Base-by-base conservation (phyloP, 2,113 vertebrate species). In the Capra hircus region DNA sequence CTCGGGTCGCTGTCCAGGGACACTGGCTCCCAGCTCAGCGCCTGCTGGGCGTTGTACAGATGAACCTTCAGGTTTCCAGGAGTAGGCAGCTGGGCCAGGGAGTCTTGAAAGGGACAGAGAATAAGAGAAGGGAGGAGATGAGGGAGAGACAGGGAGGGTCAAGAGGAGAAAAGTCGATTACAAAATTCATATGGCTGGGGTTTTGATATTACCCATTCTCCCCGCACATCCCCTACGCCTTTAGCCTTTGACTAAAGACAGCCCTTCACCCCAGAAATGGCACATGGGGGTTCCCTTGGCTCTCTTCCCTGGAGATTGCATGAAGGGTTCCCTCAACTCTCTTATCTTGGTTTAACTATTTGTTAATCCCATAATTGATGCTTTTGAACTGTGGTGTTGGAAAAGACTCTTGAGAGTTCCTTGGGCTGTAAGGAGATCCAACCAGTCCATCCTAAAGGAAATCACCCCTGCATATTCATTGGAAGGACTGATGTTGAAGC, bases 1-100 rank as follows among this genome's bases (percentile, higher is more conserved):
- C 96, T 77, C 0, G n/a, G 13, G 25, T 25, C 17, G 23, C 94
- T 52, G 78, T 89, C 62, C 89, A 97, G 96, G 30, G 59, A 1
- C 9, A 99, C 98, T 0, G 99, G 97, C 45, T 99, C 98, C 99
- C 99, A 99, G 6, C 84, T 98, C 96, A 99, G 96, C 23, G 86
- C 43, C 80, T 98, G 98, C 60, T 25, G 17, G 0, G 98, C 90
- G 9, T 99, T 99, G 95, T 98, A 97, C 45, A 99, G 99, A 67
- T 57, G 78, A 90, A 99, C 33, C 82, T 45, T 93, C 19, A 97
- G 97, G 82, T 98, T 78, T 33, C 55, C 27, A 0, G 99, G 99
- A 21, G 98, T 97, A 0, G 98, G 98, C 80, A 99, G 98, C 89
- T 2, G 67, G 6, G 52, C 27, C 36, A 21, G 30, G 23, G 85